A percentile compares a stretch with the other conserved stretches of the same genome.
Evolutionary conservation across 2,888 invertebrate species (phyloP).

Genomic region (Aleiodes leptofemur): DNA sequence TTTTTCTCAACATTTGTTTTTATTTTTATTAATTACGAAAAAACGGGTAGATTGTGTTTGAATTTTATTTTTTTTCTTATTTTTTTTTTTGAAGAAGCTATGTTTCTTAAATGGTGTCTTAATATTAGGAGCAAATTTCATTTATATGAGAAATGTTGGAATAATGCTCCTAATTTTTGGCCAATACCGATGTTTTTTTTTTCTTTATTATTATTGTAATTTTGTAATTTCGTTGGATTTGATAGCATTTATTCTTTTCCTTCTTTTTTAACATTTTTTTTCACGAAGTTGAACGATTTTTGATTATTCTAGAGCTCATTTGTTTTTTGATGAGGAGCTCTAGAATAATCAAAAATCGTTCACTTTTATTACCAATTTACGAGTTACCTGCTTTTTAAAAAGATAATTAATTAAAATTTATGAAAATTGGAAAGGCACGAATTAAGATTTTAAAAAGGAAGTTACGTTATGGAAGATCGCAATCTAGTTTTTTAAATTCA

Average conservation of each 20-base stretch:
- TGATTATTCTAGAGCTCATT: background rate
- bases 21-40: background rate
- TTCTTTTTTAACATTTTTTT: background rate
- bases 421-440: slow-evolving; percentile 23
- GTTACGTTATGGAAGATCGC: slow-evolving; percentile 29
- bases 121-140: slow-evolving; percentile 8
- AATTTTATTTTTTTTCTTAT: slow-evolving; percentile 12
- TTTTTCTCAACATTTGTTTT: slow-evolving; percentile 1
- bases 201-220: slow-evolving; percentile 7
- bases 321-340: background rate
- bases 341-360: slow-evolving; percentile 48
- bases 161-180: slow-evolving; percentile 2
- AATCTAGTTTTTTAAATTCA: slow-evolving; percentile 15
- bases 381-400: slow-evolving; percentile 28
- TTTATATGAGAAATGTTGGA: background rate
- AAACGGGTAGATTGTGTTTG: background rate
- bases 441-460: slow-evolving; percentile 20
- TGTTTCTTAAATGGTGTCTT: slow-evolving; percentile 14
- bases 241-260: slow-evolving; percentile 8
- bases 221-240: slow-evolving; percentile 10
- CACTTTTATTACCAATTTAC: slow-evolving; percentile 42
- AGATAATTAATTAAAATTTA: slow-evolving; percentile 18
- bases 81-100: background rate
- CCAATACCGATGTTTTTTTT: slow-evolving; percentile 12
- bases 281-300: background rate